Base-by-base conservation (phyloP, 2,888 invertebrate genomes). In the Drosophila cognata region DNA sequence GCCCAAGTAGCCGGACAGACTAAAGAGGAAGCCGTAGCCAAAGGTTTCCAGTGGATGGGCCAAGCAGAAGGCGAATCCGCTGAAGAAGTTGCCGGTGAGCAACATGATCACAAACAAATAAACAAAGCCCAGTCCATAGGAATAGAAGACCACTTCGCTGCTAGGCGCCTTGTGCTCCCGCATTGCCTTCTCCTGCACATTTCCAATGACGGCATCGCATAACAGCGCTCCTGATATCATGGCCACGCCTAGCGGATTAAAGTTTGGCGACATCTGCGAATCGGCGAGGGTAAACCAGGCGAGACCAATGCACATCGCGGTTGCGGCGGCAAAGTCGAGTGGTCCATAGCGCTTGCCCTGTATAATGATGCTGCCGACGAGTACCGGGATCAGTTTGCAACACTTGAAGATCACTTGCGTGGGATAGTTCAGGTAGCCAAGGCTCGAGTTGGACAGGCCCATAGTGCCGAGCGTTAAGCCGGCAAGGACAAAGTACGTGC, bases 331-430 rank as follows among this genome's bases (percentile, higher is more conserved):
- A 92, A 98, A 97, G 92, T 99, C 98, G 73, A 98, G 91, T 25
- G 95, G 94, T 2, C 96, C 96, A 93, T 98, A 98, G 81, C 95
- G 95, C 93, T 98, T 98, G 66, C 96, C 96, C 94, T 99, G 96
- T 89, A 99, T 98, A 57, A 99, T 91, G 80, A 99, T 97, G 81
- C 98, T 98, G 29, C 99, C 99, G 74, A 98, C 95, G 92, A 99
- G 95, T 0, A 99, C 99, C 0, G 99, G 99, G 85, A 99, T 98
- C 0, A 99, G 94, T 93, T 99, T 99, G 93, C 99, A 99, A 92
- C 98, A 98, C 93, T 99, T 99, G 92, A 99, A 99, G 88, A 99
- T 99, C 50, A 99, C 96, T 94, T 98, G 98, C 0, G 99, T 99
- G 0, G 99, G 99, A 93, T 99, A 99, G 93, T 99, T 99, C 16